Evolutionary conservation across 2,113 vertebrate species (phyloP), one percentile per base, ranked within the genome.

Genomic region (Catharus fuscescens): DNA sequence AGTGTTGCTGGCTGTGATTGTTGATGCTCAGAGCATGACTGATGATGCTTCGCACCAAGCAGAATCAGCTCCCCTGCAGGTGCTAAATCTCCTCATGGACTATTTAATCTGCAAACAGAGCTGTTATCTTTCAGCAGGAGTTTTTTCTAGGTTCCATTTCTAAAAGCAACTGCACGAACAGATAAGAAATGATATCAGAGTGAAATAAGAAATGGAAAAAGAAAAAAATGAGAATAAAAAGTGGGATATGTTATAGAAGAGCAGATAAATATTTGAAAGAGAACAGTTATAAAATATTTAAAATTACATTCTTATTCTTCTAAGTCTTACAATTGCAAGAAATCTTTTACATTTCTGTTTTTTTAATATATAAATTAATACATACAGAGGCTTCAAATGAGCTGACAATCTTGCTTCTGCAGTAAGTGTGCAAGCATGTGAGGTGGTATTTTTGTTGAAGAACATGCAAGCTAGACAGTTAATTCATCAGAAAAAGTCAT

Each of bases 61-160:
- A 91, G 93, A 76, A 92, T 94, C 8, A 5, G 53, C 66, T 91
- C 76, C 74, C 66, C 66, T 72, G 64, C 80, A 86, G 79, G 48
- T 92, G 62, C 38, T 83, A 81, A 79, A 86, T 95, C 65, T 92
- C 90, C 86, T 88, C 54, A 54, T 82, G 54, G 72, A 74, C 74
- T 90, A 29, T 90, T 93, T 93, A 86, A 91, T 91, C 78, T 90
- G 88, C 86, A 92, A 94, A 88, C 91, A 92, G 60, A 90, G 71
- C 60, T 73, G 70, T 92, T 95, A 94, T 95, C 86, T 94, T 95
- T 78, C 67, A 80, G 62, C 28, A 18, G 34, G 79, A 88, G 36
- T 62, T 94, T 96, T 87, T 73, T 52, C 57, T 86, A 83, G 38
- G 56, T 90, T 81, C 36, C 34, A 23, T 91, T 96, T 94, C 76